Conservation (phyloP, 2,797 vertebrate genomes). For the Potorous gilbertii region DNA sequence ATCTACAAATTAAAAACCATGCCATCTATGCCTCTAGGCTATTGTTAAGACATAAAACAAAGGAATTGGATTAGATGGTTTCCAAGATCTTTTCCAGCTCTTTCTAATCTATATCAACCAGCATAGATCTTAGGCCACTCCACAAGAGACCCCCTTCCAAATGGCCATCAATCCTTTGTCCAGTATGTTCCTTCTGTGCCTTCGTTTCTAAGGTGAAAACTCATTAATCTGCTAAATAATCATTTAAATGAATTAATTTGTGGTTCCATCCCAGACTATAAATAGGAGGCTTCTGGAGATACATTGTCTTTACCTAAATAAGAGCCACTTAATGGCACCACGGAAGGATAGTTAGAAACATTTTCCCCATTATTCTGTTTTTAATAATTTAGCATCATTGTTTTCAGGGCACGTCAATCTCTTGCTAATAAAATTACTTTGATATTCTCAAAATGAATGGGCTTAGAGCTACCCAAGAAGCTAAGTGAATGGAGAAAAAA, state of each 20-base stretch:
- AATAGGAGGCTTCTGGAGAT: background rate
- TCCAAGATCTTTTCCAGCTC: background rate
- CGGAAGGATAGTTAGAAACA: background rate
- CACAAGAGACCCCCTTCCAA: background rate
- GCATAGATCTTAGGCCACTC: background rate
- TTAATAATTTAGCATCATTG: background rate
- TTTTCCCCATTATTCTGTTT: background rate
- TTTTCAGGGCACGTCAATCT: background rate
- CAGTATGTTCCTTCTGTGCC: background rate
- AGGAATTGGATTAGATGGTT: background rate
- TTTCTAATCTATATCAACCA: background rate
- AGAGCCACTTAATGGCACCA: background rate
- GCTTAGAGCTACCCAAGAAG: slow-evolving; percentile 30
- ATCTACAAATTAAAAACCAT: background rate
- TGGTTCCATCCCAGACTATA: background rate
- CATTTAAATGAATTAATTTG: slow-evolving; percentile 9
- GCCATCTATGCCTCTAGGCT: background rate
- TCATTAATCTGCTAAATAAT: slow-evolving; percentile 19
- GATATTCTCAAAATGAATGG: slow-evolving; percentile 22
- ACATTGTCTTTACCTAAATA: background rate
- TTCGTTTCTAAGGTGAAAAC: background rate
- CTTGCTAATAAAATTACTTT: background rate
- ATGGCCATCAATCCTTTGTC: background rate
- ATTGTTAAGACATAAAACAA: background rate
- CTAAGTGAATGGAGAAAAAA: slow-evolving; percentile 13